Evolutionary conservation across 1,140 invertebrate species (phyloP), one percentile per base, ranked within the genome.

Genomic region (Brachionus sp.): DNA sequence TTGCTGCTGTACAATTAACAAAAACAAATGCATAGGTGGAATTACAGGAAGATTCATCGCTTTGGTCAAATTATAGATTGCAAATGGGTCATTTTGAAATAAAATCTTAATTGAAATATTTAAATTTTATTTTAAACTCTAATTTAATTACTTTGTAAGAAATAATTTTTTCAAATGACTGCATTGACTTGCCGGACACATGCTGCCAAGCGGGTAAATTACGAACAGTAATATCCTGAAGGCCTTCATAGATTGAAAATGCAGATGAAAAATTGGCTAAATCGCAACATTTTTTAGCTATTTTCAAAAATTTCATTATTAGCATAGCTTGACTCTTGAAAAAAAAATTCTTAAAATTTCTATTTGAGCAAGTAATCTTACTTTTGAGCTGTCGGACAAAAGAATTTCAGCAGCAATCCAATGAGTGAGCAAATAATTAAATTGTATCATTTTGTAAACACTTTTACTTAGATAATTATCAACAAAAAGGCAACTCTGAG

Each of bases 391-490:
- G 12, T 57, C 50, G 23, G 46, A 19, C 50, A 80, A 23, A 29
- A 80, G 39, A 39, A 80, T 80, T 35, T 80, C 77, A 35, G 77
- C 77, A 2, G 77, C 77, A 6, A 80, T 16, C 77, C 77, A 80
- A 80, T 80, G 77, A 33, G 77, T 80, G 0, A 80, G 13, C 16
- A 80, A 66, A 62, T 66, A 66, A 80, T 80, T 80, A 25, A 80
- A 80, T 16, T 80, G 77, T 62, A 80, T 80, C 77, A 80, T 80
- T 80, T 80, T 80, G 42, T 80, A 80, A 44, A 80, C 62, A 66
- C 77, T 80, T 66, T 80, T 80, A 44, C 77, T 80, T 13, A 80
- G 29, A 19, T 62, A 66, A 39, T 80, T 57, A 57, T 80, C 77
- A 23, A 66, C 50, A 66, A 80, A 80, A 39, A 80, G 50, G 25